phyloP scores from a whole-genome alignment of 1,140 invertebrate species.

The Colletes latitarsis region DNA sequence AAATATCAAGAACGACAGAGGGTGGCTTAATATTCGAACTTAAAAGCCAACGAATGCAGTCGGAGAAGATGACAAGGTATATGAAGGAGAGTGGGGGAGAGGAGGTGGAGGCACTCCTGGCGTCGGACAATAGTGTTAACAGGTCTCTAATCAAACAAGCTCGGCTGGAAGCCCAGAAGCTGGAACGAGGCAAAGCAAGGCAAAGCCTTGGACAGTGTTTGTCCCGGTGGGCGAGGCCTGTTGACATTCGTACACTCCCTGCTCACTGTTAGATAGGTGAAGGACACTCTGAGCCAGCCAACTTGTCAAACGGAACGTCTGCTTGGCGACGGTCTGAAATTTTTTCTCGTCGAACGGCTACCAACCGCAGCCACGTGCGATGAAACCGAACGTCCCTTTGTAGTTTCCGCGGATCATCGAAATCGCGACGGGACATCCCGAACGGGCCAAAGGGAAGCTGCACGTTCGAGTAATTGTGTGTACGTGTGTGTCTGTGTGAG shows the following conservation, averaged over 20 bases:
- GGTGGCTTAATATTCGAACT: constrained; percentile 3
- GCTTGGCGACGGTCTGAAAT: constrained; percentile 16
- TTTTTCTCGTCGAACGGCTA: background rate
- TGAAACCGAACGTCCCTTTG: background rate
- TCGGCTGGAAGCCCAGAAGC: constrained; percentile 49
- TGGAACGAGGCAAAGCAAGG: constrained; percentile 37
- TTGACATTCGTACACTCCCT: constrained; percentile 65
- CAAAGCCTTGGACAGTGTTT: constrained; percentile 65
- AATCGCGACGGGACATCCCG: background rate
- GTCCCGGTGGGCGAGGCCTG: constrained; percentile 51
- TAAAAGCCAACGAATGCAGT: background rate
- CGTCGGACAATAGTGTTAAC: constrained; percentile 53
- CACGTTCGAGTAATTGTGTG: background rate
- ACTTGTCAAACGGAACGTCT: constrained; percentile 42
- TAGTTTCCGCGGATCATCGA: no score
- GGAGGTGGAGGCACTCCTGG: constrained; percentile 21
- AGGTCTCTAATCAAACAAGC: constrained; percentile 59
- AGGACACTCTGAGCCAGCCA: constrained; percentile 30
- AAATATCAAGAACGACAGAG: background rate
- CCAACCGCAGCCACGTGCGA: background rate
- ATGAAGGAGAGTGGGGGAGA: background rate
- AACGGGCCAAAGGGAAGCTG: no score
- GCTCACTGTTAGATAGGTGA: constrained; percentile 57
- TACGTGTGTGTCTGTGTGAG: background rate
- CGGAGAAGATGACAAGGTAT: no score